These are phyloP conservation scores for Drosophila fuyamai DNA, from an alignment of 1,140 invertebrate species.

Conservation along the genomic window DNA sequence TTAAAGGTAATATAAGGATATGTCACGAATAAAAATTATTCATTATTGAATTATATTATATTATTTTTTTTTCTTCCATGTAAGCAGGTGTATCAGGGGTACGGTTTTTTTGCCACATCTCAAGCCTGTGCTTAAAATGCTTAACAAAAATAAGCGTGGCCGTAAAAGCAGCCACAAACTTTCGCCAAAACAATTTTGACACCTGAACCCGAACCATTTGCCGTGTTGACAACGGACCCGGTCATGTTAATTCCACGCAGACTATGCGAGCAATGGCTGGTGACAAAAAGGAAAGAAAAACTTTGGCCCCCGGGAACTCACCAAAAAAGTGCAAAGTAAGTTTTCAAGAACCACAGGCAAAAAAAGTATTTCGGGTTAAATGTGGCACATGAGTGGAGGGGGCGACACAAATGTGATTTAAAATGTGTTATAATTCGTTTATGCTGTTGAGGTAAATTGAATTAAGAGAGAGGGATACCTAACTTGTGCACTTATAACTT, in stretches of 20 bases:
- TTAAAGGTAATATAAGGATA: too few relatives aligned
- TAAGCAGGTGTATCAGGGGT: neutral
- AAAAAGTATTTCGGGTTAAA: slow-evolving; percentile 12
- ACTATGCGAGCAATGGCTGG: slow-evolving; percentile 17
- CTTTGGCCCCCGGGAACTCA: slow-evolving; percentile 15
- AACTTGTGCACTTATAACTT: too few relatives aligned
- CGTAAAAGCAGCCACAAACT: slow-evolving; percentile 76
- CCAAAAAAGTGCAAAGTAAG: slow-evolving; percentile 18
- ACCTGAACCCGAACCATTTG: slow-evolving; percentile 69
- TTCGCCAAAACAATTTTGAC: slow-evolving; percentile 73
- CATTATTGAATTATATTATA: too few relatives aligned
- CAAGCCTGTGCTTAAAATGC: slow-evolving; percentile 64
- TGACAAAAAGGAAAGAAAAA: slow-evolving; percentile 27
- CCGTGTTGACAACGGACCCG: slow-evolving; percentile 70
- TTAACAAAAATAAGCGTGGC: slow-evolving; percentile 61
- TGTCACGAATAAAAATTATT: too few relatives aligned
- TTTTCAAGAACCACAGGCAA: slow-evolving; percentile 9
- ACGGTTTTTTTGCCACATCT: slow-evolving; percentile 29
- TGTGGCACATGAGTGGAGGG: slow-evolving; percentile 1
- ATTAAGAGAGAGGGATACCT: neutral
- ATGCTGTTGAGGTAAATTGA: neutral
- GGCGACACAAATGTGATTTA: slow-evolving; percentile 29
- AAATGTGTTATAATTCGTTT: slow-evolving; percentile 21
- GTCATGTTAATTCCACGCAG: slow-evolving; percentile 65
- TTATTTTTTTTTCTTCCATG: neutral